phyloP scores from a whole-genome alignment of 23 tunicate species.

The Phallusia fumigata region DNA sequence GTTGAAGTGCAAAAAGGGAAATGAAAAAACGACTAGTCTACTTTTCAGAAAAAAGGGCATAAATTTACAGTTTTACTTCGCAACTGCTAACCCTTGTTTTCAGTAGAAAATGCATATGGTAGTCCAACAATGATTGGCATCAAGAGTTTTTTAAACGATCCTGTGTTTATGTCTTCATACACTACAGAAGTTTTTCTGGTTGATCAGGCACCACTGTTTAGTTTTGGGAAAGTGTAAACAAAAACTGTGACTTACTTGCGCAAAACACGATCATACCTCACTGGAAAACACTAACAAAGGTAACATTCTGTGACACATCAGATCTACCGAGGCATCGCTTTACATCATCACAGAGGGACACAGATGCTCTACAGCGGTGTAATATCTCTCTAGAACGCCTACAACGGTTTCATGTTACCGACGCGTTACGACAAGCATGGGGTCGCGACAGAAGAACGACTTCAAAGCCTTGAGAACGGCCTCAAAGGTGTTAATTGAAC shows the following conservation, averaged over 20 bases:
- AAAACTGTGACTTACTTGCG: background rate
- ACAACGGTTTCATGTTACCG: background rate
- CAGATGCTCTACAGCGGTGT: background rate
- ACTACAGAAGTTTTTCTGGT: no score
- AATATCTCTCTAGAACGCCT: background rate
- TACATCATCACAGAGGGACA: background rate
- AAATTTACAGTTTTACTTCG: no score
- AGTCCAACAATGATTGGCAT: no score
- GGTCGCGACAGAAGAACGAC: background rate
- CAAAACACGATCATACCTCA: background rate
- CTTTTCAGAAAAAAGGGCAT: no score
- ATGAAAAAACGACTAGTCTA: no score
- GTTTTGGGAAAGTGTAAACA: background rate
- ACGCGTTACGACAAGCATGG: constrained; percentile 1
- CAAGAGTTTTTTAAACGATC: no score
- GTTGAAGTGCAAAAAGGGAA: no score
- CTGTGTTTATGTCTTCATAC: no score
- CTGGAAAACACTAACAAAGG: background rate
- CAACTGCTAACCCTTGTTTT: no score
- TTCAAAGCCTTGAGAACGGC: background rate
- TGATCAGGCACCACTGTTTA: no score
- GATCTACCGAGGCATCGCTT: background rate
- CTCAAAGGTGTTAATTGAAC: background rate
- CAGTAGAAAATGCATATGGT: no score
- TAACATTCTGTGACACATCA: background rate